Conservation (phyloP, 2,797 vertebrate species). For the Nasua narica region DNA sequence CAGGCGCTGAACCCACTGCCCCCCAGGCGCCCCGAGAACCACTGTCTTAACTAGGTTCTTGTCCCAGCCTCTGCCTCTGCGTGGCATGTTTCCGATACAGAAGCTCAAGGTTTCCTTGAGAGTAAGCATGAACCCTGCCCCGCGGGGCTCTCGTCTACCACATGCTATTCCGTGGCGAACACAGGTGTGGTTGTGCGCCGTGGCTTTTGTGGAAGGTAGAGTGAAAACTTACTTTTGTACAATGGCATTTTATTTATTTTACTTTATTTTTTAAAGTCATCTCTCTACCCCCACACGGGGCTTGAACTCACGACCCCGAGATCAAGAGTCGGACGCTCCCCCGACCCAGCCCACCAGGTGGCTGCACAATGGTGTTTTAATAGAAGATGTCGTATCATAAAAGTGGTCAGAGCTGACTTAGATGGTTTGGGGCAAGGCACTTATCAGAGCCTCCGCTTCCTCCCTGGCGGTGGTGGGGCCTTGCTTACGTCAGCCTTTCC, state of each 20-base stretch:
- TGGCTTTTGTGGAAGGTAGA: background rate
- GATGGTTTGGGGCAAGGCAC: background rate
- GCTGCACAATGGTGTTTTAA: background rate
- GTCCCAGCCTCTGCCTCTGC: background rate
- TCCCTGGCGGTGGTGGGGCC: background rate
- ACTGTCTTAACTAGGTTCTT: background rate
- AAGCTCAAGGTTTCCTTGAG: background rate
- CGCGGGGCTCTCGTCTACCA: fast-evolving
- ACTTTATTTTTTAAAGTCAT: background rate
- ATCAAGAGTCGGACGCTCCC: background rate
- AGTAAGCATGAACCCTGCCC: fast-evolving
- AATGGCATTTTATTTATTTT: background rate
- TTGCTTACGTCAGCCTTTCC: background rate
- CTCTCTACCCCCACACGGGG: background rate
- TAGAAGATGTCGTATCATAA: background rate
- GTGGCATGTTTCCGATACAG: fast-evolving
- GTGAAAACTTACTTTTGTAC: background rate
- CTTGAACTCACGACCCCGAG: background rate
- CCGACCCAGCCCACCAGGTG: background rate
- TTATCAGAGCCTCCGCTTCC: background rate
- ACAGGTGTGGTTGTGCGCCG: fast-evolving
- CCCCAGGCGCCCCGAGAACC: too few relatives aligned
- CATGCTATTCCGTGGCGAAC: fast-evolving
- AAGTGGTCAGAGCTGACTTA: background rate
- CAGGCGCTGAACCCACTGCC: too few relatives aligned